Evolutionary conservation across 1,140 invertebrate genomes (phyloP), one percentile per base, ranked within the genome.

Genomic region (Drosophila trapezifrons): DNA sequence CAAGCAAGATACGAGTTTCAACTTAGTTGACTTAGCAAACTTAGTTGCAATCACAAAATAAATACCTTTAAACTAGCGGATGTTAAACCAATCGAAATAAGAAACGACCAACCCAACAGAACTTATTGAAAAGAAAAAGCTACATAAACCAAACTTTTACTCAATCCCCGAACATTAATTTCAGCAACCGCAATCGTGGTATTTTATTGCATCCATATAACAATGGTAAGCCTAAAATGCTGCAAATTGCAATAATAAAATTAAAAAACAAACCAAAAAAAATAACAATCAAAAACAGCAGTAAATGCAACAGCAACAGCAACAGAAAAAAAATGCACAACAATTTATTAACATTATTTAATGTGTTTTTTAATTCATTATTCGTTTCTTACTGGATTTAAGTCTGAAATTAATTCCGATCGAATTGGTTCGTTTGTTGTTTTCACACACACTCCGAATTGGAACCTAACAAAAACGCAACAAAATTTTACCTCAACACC

Each of bases 201-300:
- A 90, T 92, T 86, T 93, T 93, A 91, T 93, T 93, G 82, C 93
- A 93, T 92, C 93, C 93, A 87, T 93, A 93, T 92, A 93, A 93
- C 90, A 93, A 93, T 91, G 93, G 93, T 93, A 93, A 93, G 93
- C 85, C 83, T 78, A 86, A 79, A 89, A 86, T 86, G 82, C 82
- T 82, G 82, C 84, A 83, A 71, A 77, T 87, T 87, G 84, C 85
- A 87, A 78, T 52, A 57, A 67, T 66, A 76, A 63, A 78, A 80
- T 45, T 58, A 59, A 58, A 59, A 58, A 76, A 57, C 47, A 43
- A 80, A 69, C 40, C 62, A 70, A 49, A 78, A 49, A 78, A 72
- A 49, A 27, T 74, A 75, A 79, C 54, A 57, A 40, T 59, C 57
- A 79, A 86, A 35, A 57, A 59, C 62, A 70, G 66, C 64, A 59